Evolutionary conservation across 2,888 invertebrate genomes (phyloP).

Genomic region (Biston betularia): DNA sequence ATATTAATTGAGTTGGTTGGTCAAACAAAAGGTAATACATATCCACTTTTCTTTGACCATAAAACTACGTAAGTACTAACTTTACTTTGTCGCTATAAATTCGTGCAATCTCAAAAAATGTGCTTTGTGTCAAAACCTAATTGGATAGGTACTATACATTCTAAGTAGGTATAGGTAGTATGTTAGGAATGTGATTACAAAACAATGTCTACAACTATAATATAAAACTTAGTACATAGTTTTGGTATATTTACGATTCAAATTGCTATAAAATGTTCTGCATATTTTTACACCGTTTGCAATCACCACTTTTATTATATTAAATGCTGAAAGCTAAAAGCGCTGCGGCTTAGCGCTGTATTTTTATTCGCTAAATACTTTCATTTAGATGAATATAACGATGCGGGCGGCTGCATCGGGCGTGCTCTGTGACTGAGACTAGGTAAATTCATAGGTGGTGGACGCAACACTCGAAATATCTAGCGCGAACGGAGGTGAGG

Average conservation of each 20-base stretch:
- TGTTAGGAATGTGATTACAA: conserved; percentile 5
- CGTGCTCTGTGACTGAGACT: conserved; percentile 78
- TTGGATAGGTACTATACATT: too few relatives aligned
- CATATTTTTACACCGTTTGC: conserved; percentile 27
- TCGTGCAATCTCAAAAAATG: too few relatives aligned
- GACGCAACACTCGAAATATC: conserved; percentile 85
- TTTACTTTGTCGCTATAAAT: too few relatives aligned
- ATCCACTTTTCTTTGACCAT: too few relatives aligned
- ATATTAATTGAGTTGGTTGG: too few relatives aligned
- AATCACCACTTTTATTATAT: conserved; percentile 30
- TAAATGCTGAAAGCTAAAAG: conserved; percentile 30
- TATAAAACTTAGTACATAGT: conserved; percentile 1
- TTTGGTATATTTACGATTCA: conserved; percentile 16
- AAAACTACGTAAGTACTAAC: too few relatives aligned
- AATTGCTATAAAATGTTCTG: conserved; percentile 14
- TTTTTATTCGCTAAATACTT: conserved; percentile 34
- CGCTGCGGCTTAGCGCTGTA: conserved; percentile 20
- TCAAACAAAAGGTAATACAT: too few relatives aligned
- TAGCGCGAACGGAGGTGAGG: conserved; percentile 81
- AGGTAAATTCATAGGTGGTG: conserved; percentile 83
- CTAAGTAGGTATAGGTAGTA: too few relatives aligned
- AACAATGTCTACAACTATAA: not conserved
- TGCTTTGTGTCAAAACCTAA: too few relatives aligned
- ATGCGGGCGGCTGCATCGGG: conserved; percentile 78
- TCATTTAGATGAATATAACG: conserved; percentile 58